phyloP scores from a whole-genome alignment of 2,888 invertebrate genomes.

The Nemurella pictetii region DNA sequence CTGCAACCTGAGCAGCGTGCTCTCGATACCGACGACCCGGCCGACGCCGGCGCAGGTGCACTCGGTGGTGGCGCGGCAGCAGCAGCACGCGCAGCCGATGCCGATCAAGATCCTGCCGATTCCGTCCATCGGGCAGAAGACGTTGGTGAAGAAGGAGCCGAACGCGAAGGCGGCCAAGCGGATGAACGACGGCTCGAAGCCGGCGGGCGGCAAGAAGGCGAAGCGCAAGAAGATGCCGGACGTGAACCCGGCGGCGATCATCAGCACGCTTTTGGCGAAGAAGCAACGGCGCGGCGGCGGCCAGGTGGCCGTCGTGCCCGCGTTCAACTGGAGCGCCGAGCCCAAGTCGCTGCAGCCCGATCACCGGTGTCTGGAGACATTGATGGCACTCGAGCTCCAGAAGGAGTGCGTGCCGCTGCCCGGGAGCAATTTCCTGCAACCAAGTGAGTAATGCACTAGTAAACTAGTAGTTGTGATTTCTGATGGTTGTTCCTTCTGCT shows the following conservation, averaged over 20 bases:
- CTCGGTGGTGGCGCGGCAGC: not conserved
- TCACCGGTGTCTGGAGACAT: too few relatives aligned
- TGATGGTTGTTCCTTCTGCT: too few relatives aligned
- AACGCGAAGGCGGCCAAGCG: not conserved
- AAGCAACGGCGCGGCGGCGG: not conserved
- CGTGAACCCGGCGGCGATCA: conserved; percentile 13
- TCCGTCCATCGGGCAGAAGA: not conserved
- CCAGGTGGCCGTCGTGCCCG: too few relatives aligned
- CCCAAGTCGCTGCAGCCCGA: too few relatives aligned
- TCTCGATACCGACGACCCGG: not conserved
- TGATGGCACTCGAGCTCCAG: not conserved
- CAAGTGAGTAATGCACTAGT: too few relatives aligned
- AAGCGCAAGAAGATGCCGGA: not conserved
- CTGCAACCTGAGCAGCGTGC: not conserved
- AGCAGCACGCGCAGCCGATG: not conserved
- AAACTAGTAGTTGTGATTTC: too few relatives aligned
- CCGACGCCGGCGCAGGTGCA: not conserved
- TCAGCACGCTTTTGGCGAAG: conserved; percentile 14
- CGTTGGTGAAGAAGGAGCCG: too few relatives aligned
- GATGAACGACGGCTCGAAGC: not conserved
- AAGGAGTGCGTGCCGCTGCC: not conserved
- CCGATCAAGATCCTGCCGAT: not conserved
- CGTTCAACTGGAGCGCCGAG: too few relatives aligned
- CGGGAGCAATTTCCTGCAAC: too few relatives aligned
- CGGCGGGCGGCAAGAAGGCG: conserved; percentile 3